Evolutionary conservation across 2,113 vertebrate genomes (phyloP).

Genomic region (Microcebus tavaratra): DNA sequence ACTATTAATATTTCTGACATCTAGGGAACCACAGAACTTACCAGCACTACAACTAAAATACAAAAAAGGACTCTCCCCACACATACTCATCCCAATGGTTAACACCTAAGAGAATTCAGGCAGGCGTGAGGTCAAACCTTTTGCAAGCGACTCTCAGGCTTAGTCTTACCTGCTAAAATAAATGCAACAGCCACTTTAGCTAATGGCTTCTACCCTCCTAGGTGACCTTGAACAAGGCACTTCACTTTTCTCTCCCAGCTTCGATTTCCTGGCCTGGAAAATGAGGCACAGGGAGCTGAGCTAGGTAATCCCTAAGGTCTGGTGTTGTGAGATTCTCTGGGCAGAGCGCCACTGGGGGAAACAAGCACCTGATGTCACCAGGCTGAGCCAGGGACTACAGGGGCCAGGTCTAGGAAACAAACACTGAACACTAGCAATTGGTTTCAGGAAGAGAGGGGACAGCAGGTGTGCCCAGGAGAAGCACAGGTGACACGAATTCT

Average conservation of each 20-base stretch:
- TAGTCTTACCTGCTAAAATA: slow-evolving; percentile 45
- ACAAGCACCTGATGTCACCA: slow-evolving; percentile 9
- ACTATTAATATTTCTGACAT: slow-evolving; percentile 44
- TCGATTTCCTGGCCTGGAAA: slow-evolving; percentile 55
- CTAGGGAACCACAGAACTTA: slow-evolving; percentile 12
- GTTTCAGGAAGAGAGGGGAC: background rate
- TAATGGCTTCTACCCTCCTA: background rate
- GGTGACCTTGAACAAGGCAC: slow-evolving; percentile 57
- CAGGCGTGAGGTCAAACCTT: background rate
- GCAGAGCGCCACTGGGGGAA: background rate
- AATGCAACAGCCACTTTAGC: background rate
- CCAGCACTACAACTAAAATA: slow-evolving; percentile 45
- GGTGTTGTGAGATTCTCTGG: slow-evolving; percentile 25
- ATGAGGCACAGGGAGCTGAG: slow-evolving; percentile 8
- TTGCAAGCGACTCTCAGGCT: background rate
- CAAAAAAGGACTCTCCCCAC: background rate
- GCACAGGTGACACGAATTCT: background rate
- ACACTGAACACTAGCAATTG: background rate
- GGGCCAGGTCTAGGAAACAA: background rate
- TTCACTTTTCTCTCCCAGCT: slow-evolving; percentile 3
- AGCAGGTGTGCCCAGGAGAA: background rate
- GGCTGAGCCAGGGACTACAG: background rate
- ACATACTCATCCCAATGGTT: background rate
- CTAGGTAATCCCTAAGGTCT: slow-evolving; percentile 52
- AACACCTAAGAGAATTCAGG: slow-evolving; percentile 16